Conservation (phyloP, 2,888 invertebrate genomes). For the Anorthoa munda region DNA sequence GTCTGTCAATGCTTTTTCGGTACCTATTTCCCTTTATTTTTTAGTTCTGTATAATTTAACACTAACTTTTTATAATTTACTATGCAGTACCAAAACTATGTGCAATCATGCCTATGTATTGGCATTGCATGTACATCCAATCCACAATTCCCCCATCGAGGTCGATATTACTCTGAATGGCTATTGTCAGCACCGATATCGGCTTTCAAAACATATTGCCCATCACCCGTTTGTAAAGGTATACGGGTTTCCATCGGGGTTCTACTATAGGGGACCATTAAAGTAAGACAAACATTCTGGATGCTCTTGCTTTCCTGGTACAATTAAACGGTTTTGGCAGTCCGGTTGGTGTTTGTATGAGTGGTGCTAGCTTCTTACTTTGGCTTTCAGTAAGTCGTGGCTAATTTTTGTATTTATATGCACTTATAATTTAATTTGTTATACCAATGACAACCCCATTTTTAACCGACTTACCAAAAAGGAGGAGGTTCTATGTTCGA, state of each 20-base stretch:
- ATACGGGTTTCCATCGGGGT: background rate
- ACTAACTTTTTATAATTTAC: too few relatives aligned
- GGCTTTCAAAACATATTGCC: slow-evolving; percentile 49
- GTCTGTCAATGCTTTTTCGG: too few relatives aligned
- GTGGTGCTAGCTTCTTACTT: background rate
- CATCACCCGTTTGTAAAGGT: slow-evolving; percentile 11
- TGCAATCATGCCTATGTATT: background rate
- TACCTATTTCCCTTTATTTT: too few relatives aligned
- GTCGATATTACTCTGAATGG: slow-evolving; percentile 19
- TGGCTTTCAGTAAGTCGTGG: too few relatives aligned
- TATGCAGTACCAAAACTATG: background rate
- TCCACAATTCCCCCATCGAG: background rate
- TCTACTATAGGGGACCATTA: slow-evolving; percentile 10
- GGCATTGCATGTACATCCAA: background rate
- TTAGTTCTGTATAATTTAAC: too few relatives aligned
- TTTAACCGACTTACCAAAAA: too few relatives aligned
- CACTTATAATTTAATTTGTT: too few relatives aligned
- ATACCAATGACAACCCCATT: too few relatives aligned
- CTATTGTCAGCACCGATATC: slow-evolving; percentile 42
- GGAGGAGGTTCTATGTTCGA: too few relatives aligned
- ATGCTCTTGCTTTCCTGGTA: background rate
- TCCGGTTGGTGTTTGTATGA: too few relatives aligned
- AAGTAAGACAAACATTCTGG: slow-evolving; percentile 1
- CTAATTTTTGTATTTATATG: too few relatives aligned
- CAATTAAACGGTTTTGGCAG: background rate